Base-by-base conservation (phyloP, 1,140 invertebrate species). In the Zaprionus nigranus region DNA sequence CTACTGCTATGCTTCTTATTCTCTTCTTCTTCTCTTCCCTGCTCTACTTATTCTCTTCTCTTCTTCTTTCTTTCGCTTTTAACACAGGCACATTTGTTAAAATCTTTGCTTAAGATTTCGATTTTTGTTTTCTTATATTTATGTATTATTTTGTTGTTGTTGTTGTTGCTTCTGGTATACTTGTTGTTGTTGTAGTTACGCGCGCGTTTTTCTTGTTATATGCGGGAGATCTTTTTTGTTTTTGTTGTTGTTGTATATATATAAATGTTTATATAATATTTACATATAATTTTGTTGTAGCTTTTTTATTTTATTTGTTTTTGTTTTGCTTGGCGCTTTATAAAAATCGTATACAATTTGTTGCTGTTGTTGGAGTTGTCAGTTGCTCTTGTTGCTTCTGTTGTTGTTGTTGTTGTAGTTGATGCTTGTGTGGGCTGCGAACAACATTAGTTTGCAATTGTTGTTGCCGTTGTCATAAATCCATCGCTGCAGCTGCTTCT, bases 61-160 rank as follows among this genome's bases (percentile, higher is more conserved):
- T 58, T 61, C 40, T 30, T 62, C 60, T 51, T 71, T 76, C 40
- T 65, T 79, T 65, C 78, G 78, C 51, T 71, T 81, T 86, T 83
- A 88, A 85, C 90, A 91, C 88, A 91, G 90, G 90, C 90, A 91
- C 90, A 91, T 91, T 91, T 90, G 90, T 91, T 87, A 72, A 67
- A 84, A 72, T 75, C 62, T 79, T 79, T 76, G 34, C 60, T 76
- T 71, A 71, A 64, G 54, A 75, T 75, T 75, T 78, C 34, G 13
- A 64, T 67, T 68, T 51, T 68, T 54, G 20, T 74, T 81, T 84
- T 71, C 73, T 77, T 75, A 75, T 63, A 70, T 82, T 83, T 82
- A 87, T 86, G 68, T 82, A 79, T 85, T 60, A 73, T 71, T 68
- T 80, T 85, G 77, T 79, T 76, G 20, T 71, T 28, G 46, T 66